Conservation (phyloP, 1,140 invertebrate species). For the Papilio helenus region DNA sequence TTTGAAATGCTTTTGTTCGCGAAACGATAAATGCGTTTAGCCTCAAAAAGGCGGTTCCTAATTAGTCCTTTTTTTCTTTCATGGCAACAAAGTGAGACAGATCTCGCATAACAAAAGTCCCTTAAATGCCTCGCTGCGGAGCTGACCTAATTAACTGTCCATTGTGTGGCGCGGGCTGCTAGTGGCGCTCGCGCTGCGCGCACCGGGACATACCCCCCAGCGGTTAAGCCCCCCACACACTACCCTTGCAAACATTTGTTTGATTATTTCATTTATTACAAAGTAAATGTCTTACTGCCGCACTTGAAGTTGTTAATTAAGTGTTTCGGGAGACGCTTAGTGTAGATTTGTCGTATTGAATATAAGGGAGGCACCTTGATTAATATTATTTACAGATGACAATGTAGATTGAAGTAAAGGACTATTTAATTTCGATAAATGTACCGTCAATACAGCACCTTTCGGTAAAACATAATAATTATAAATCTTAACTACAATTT, state of each 20-base stretch:
- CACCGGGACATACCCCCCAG: not conserved
- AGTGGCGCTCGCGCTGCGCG: slow-evolving; percentile 8
- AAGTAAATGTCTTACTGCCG: not conserved
- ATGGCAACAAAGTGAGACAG: slow-evolving; percentile 32
- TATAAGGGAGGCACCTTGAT: too few species aligned
- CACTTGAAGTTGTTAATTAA: not conserved
- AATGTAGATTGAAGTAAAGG: too few species aligned
- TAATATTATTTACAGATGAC: too few species aligned
- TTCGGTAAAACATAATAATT: too few species aligned
- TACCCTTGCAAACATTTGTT: not conserved
- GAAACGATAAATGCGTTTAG: slow-evolving; percentile 30
- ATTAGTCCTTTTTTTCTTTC: slow-evolving; percentile 37
- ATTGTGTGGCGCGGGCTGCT: slow-evolving; percentile 31
- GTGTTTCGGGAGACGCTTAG: too few species aligned
- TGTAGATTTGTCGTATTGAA: too few species aligned
- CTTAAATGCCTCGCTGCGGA: slow-evolving; percentile 26
- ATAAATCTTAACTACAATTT: too few species aligned
- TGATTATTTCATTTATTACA: not conserved
- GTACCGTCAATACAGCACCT: too few species aligned
- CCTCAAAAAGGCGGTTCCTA: slow-evolving; percentile 33
- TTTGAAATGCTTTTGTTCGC: slow-evolving; percentile 22
- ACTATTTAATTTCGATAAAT: too few species aligned
- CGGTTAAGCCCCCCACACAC: slow-evolving; percentile 11
- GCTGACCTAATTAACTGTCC: slow-evolving; percentile 37
- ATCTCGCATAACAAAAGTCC: slow-evolving; percentile 36